These are phyloP conservation scores for Lepidocolaptes lacrymiger DNA, from an alignment of 2,797 vertebrate genomes.

Conservation along the genomic window DNA sequence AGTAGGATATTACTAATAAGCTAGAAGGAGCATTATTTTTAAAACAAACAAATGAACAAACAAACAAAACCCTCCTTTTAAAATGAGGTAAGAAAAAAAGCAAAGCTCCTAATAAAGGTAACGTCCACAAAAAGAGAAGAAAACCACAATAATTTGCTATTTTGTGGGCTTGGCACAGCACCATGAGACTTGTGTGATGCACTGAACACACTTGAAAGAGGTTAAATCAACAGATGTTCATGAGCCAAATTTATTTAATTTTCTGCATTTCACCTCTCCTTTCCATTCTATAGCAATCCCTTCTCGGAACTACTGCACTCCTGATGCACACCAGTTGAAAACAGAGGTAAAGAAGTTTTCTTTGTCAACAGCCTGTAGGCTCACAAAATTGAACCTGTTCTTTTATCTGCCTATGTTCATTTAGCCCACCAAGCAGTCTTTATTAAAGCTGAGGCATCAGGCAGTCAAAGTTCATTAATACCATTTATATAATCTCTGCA, in stretches of 20 bases:
- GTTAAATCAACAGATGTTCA: neutral
- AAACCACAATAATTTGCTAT: neutral
- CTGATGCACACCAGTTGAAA: slow-evolving; percentile 59
- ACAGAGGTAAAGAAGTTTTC: slow-evolving; percentile 79
- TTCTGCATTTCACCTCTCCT: neutral
- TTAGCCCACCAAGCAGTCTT: slow-evolving; percentile 88
- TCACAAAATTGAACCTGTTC: slow-evolving; percentile 85
- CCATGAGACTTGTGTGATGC: neutral
- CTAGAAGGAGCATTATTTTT: neutral
- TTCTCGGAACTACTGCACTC: slow-evolving; percentile 28
- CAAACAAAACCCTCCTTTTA: neutral
- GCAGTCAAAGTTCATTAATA: slow-evolving; percentile 89
- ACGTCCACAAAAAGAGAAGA: neutral
- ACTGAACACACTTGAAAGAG: neutral
- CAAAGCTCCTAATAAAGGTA: neutral
- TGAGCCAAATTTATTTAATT: neutral
- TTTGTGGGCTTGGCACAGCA: neutral
- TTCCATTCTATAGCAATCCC: neutral
- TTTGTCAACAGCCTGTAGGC: slow-evolving; percentile 84
- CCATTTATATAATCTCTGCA: slow-evolving; percentile 88
- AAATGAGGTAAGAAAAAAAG: neutral
- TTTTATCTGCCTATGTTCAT: slow-evolving; percentile 87
- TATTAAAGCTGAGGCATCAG: slow-evolving; percentile 85
- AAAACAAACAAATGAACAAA: neutral
- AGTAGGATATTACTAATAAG: neutral